A percentile compares a stretch with the other conserved stretches of the same genome.
Conservation (phyloP, 2,888 invertebrate genomes). For the Apamea sordens region DNA sequence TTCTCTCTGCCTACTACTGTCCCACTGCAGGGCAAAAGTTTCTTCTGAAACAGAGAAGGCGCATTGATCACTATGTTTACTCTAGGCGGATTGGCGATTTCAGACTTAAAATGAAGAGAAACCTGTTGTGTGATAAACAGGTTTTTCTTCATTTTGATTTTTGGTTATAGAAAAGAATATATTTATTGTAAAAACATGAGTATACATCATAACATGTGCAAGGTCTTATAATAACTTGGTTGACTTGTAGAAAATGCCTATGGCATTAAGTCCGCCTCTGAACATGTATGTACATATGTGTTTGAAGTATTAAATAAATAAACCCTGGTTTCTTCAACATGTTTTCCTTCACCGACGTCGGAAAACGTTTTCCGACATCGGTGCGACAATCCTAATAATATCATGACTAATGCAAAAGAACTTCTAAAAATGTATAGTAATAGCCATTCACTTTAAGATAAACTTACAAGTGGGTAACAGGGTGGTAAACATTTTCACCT, state of each 20-base stretch:
- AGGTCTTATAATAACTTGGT: too few species aligned
- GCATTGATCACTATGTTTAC: background rate
- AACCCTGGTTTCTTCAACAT: background rate
- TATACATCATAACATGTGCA: too few species aligned
- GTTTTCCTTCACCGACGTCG: background rate
- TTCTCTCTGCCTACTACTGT: background rate
- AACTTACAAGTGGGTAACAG: background rate
- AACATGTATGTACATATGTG: too few species aligned
- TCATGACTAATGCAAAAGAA: background rate
- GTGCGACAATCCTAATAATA: background rate
- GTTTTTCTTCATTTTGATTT: too few species aligned
- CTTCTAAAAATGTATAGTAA: background rate
- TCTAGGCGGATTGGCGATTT: background rate
- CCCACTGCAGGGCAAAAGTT: background rate
- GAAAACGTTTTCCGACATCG: too few species aligned
- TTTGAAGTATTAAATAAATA: too few species aligned
- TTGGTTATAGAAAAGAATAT: too few species aligned
- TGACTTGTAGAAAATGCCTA: too few species aligned
- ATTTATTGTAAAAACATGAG: too few species aligned
- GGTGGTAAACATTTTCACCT: slow-evolving; percentile 29
- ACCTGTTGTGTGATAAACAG: too few species aligned
- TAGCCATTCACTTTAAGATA: background rate
- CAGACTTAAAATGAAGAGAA: background rate
- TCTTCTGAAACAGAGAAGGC: background rate
- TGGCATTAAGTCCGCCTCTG: too few species aligned